Evolutionary conservation across 2,113 vertebrate genomes (phyloP).

Genomic region (Sphyrna mokarran): DNA sequence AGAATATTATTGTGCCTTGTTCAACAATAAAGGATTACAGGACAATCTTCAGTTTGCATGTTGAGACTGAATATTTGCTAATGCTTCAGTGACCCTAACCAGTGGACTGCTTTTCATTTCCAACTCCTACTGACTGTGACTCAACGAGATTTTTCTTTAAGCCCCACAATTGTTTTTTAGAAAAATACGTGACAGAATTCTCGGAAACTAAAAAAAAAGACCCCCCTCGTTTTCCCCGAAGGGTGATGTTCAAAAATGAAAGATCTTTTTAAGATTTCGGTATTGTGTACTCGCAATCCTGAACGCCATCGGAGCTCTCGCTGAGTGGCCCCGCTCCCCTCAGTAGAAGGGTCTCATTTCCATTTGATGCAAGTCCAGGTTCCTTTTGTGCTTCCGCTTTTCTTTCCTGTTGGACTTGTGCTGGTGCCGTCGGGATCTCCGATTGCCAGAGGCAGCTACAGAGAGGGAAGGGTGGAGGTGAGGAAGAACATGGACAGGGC

Average conservation of each 20-base stretch:
- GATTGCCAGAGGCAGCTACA: background rate
- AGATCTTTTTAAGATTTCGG: background rate
- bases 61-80: background rate
- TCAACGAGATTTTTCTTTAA: background rate
- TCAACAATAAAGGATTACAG: background rate
- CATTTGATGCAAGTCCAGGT: background rate
- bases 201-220: conserved; percentile 19
- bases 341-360: conserved; percentile 11
- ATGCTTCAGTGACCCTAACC: background rate
- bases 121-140: background rate
- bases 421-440: background rate
- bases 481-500: background rate
- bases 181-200: conserved; percentile 29
- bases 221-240: background rate
- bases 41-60: background rate
- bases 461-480: background rate
- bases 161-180: conserved; percentile 24
- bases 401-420: conserved; percentile 34
- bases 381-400: conserved; percentile 25
- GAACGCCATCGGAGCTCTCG: background rate
- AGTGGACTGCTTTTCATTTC: background rate
- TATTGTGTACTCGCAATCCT: background rate
- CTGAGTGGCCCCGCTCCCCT: background rate
- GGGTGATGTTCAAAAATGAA: background rate
- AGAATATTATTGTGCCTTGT: background rate